Base-by-base conservation (phyloP, 2,113 vertebrate genomes). In the Callorhinus ursinus region DNA sequence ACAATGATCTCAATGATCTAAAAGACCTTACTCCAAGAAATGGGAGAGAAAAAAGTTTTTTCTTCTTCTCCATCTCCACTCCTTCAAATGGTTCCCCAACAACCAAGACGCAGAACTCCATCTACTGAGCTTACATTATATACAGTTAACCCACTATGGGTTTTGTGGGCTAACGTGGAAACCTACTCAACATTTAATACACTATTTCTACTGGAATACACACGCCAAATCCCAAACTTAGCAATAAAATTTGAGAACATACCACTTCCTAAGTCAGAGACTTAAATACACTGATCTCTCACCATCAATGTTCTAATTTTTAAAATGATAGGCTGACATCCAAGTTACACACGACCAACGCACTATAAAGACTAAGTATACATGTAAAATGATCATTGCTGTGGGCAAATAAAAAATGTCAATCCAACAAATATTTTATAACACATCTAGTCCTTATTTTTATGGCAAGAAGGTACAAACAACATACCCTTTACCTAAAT, bases 211-310 rank as follows among this genome's bases (percentile, higher is more conserved):
- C n/a, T 61, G 21, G 12, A 80, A 51, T 33, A 82, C 31, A 59
- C 8, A 94, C 46, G 76, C 69, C 59, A 86, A 95, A 90, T 76
- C 69, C 84, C 42, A 91, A 90, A 74, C 31, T 90, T 59, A 95
- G 63, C 93, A 86, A 86, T 76, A 83, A 93, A 93, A 36, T 92
- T 81, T 74, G 61, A 93, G 15, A 85, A 51, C 21, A 85, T 16
- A 53, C 28, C 33, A 93, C 8, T 96, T 83, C 74, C 59, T 49
- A 82, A 92, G 36, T 88, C 85, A 88, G 61, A 83, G 28, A 95
- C 46, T 88, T 90, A 89, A 63, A 92, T 33, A 94, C 9, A 57
- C 11, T 93, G 46, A 53, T 59, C 42, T 90, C 63, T 93, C 33
- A 63, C 57, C 81, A 93, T 49, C 28, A 46, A 39, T 72, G 28